A percentile compares a stretch with the other conserved stretches of the same genome.
Conservation (phyloP, 23 tunicate genomes). For the Aplidium turbinatum region DNA sequence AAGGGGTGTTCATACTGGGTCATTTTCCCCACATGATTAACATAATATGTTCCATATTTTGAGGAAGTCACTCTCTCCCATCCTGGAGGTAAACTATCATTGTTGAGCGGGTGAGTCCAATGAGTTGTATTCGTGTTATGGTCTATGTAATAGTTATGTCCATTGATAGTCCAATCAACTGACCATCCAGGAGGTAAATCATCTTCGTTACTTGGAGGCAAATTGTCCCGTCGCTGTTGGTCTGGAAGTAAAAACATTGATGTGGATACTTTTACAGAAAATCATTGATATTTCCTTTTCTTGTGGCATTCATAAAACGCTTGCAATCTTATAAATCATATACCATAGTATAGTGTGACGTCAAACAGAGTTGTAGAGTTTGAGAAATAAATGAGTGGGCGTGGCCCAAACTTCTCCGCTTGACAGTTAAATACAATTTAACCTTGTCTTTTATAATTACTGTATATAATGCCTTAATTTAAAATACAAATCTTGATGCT, state of each 20-base stretch:
- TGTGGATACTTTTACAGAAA: neutral
- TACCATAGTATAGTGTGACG: neutral
- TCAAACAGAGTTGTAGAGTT: neutral
- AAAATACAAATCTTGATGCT: too few relatives aligned
- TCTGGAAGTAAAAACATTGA: constrained; percentile 2
- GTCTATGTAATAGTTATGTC: constrained; percentile 83
- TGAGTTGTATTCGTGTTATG: constrained; percentile 97
- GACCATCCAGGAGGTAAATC: constrained; percentile 94
- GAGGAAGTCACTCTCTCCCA: constrained; percentile 94
- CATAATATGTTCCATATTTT: constrained; percentile 83
- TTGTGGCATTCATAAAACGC: too few relatives aligned
- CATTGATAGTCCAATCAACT: constrained; percentile 80
- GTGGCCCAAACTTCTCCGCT: too few relatives aligned
- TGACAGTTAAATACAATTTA: too few relatives aligned
- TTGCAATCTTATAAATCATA: too few relatives aligned
- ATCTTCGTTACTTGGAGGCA: neutral
- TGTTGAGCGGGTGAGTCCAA: constrained; percentile 93
- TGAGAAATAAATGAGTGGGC: too few relatives aligned
- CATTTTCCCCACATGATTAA: constrained; percentile 73
- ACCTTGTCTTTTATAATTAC: too few relatives aligned
- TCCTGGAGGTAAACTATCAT: constrained; percentile 93
- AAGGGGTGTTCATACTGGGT: constrained; percentile 91
- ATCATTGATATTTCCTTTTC: too few relatives aligned
- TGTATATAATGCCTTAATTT: too few relatives aligned
- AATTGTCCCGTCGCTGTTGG: constrained; percentile 11